Conservation (phyloP, 2,113 vertebrate species). For the Engystomops pustulosus region DNA sequence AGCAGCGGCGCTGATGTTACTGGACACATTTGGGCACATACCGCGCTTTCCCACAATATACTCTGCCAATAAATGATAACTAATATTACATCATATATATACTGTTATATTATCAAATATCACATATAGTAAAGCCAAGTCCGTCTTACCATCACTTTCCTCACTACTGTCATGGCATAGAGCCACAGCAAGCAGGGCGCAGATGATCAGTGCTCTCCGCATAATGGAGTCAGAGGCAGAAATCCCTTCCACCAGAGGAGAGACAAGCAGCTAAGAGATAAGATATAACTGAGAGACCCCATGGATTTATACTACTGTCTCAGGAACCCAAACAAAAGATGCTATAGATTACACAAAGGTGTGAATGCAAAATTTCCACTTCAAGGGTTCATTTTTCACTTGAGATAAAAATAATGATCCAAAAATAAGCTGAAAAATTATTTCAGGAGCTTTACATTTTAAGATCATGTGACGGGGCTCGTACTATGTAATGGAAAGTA, state of each 20-base stretch:
- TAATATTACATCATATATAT: not conserved
- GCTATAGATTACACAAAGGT: not conserved
- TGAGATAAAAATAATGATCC: not conserved
- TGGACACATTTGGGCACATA: not conserved
- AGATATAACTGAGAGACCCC: not conserved
- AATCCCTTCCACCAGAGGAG: not conserved
- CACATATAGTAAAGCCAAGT: not conserved
- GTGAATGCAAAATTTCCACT: too few relatives aligned
- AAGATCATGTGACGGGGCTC: not conserved
- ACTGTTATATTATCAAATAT: not conserved
- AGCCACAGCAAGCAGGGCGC: not conserved
- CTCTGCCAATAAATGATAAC: not conserved
- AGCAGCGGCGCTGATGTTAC: not conserved
- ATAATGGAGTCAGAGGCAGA: not conserved
- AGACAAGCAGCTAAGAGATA: not conserved
- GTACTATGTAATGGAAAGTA: not conserved
- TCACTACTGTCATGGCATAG: not conserved
- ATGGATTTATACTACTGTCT: not conserved
- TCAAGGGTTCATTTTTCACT: too few relatives aligned
- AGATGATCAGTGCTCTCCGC: conserved; percentile 16
- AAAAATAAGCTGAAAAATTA: not conserved
- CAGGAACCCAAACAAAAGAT: not conserved
- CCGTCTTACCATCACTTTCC: not conserved
- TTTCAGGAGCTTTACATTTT: not conserved
- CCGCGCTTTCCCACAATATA: not conserved